Evolutionary conservation across 2,888 invertebrate species (phyloP), one percentile per base, ranked within the genome.

Genomic region (Ichneumoninae sp.): DNA sequence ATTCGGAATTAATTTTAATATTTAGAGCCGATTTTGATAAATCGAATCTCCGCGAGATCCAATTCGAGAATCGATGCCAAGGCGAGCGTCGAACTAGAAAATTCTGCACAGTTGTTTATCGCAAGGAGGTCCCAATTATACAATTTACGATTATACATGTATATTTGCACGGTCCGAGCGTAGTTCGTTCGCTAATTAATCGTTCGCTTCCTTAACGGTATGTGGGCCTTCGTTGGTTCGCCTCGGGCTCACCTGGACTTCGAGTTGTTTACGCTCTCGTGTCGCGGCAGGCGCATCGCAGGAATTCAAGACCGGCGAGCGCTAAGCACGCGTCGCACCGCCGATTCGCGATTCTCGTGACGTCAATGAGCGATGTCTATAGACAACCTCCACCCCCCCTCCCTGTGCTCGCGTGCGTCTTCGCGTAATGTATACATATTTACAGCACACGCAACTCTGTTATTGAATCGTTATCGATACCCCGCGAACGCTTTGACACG

Each of bases 11-110:
- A 68, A 78, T 81, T 47, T 47, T 16, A 16, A 79, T 16, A 63
- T 63, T 82, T 44, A 33, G 16, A n/a, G 40, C 66, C 40, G 40
- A 71, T 47, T 70, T 79, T 68, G 33, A 75, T 68, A 57, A 66
- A 76, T 82, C 68, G 50, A 85, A 66, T 68, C 52, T 76, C 26
- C 52, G 70, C 47, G 63, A 74, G 75, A 83, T 76, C 68, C 63
- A 83, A 77, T 79, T 82, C 82, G 73, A 82, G 71, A 85, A 87
- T 82, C 65, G 76, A 85, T 87, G 85, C 85, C 83, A 86, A 83
- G 84, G 86, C 63, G 57, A 87, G 47, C 52, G 44, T 36, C 30
- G 40, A 57, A 63, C 5, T 33, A 63, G 33, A 33, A 63, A 63
- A 63, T 33, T 33, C 33, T 30, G 3, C n/a, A 30, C 33, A 16